Percentiles rank a stretch among this genome's conserved stretches.
phyloP scores from a whole-genome alignment of 2,888 invertebrate species.

The Chrysotoxum bicinctum region DNA sequence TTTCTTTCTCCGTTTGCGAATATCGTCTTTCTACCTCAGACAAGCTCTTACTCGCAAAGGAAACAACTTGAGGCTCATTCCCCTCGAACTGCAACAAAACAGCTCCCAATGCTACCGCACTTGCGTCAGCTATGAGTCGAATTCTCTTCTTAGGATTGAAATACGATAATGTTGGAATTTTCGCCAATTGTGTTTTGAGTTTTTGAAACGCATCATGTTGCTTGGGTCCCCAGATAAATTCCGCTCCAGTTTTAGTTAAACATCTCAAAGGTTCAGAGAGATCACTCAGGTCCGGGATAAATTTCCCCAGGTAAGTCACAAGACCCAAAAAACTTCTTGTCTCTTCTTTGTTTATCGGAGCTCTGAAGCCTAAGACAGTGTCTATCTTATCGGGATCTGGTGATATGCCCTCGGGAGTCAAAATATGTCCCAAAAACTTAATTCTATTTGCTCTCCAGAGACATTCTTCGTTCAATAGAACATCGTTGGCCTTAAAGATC shows the following conservation, averaged over 20 bases:
- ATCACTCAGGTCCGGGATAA: background rate
- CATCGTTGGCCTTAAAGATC: background rate
- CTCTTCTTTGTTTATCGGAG: conserved; percentile 2
- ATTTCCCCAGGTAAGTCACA: conserved; percentile 5
- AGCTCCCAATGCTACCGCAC: background rate
- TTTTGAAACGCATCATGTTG: background rate
- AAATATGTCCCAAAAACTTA: background rate
- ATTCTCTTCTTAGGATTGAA: background rate
- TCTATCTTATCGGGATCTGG: background rate
- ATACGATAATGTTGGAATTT: background rate
- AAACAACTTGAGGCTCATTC: background rate
- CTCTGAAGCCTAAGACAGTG: background rate
- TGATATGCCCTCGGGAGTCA: background rate
- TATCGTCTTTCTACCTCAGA: too few species aligned
- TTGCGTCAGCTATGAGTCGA: conserved; percentile 5
- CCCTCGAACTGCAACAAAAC: conserved; percentile 1
- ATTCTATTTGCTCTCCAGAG: background rate
- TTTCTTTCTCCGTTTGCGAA: too few species aligned
- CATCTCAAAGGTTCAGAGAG: background rate
- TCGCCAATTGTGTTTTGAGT: background rate
- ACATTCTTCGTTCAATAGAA: background rate
- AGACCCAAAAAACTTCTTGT: conserved; percentile 14
- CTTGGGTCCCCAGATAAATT: background rate
- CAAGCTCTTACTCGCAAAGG: conserved; percentile 9
- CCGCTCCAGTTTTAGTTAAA: background rate